Evolutionary conservation across 2,888 invertebrate genomes (phyloP), one percentile per base, ranked within the genome.

Genomic region (Meloe dianella): DNA sequence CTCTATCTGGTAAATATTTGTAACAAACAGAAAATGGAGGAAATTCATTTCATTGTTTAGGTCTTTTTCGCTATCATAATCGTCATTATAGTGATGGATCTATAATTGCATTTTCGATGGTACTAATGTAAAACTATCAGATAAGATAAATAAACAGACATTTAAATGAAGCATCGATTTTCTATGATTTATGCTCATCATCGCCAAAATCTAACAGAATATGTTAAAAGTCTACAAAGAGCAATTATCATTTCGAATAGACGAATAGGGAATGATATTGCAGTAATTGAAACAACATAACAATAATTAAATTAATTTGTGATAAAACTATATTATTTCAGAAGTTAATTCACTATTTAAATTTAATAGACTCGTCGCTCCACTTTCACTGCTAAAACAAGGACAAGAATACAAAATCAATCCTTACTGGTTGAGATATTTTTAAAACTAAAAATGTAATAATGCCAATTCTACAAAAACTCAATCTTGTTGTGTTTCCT

Each of bases 1-100:
- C 66, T 63, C 27, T 66, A 66, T 58, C 59, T 63, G n/a, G 66
- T 66, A 66, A 65, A 47, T 58, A 29, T 3, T 12, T 35, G 1
- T 12, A 3, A 14, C 12, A 35, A 35, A 5, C 35, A 12, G 12
- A 35, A 35, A 32, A 32, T 12, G 14, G 14, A 20, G 14, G 12
- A 35, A 12, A 14, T 4, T 10, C 12, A 10, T 4, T 73, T 27
- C 71, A 68, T 0, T 75, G n/a, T 74, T 60, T 71, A 73, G 64
- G 70, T 72, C 0, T 73, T 75, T 22, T 76, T n/a, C 63, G 71
- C 54, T 70, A 68, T 59, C 35, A 61, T 20, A 63, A 69, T 9
- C 57, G 61, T 2, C 76, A 76, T 61, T 47, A 57, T 2, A 75
- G 76, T 61, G 75, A 74, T 38, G 75, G 71, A 24, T 64, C 74